These are phyloP conservation scores for Rhopalosiphum nymphaeae DNA, from an alignment of 2,888 invertebrate genomes.

Conservation along the genomic window DNA sequence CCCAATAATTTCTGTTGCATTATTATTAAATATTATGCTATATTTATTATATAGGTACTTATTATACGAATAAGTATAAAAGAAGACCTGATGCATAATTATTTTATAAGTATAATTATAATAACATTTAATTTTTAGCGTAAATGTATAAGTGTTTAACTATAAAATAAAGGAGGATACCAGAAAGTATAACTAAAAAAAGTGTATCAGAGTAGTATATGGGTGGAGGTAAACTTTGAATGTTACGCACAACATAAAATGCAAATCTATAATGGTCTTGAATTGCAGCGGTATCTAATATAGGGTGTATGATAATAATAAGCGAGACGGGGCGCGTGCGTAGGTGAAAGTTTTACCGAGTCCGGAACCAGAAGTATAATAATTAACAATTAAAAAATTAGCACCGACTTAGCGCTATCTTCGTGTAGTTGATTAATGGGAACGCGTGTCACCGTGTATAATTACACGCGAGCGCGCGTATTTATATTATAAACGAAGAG, in stretches of 20 bases:
- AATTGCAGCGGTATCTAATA: not conserved
- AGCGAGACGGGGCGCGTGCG: too few relatives aligned
- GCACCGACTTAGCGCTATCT: not conserved
- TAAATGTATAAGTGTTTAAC: not conserved
- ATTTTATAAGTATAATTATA: too few relatives aligned
- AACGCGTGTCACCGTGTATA: constrained; percentile 31
- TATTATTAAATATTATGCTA: too few relatives aligned
- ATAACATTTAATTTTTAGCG: not conserved
- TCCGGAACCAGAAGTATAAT: not conserved
- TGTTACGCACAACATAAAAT: not conserved
- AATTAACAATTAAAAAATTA: constrained; percentile 52
- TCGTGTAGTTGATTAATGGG: constrained; percentile 47
- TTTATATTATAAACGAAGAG: not conserved
- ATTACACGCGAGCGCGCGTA: not conserved
- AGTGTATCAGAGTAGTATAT: not conserved
- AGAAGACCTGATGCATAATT: not conserved
- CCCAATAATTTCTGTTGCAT: too few relatives aligned
- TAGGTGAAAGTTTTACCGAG: not conserved
- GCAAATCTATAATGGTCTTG: not conserved
- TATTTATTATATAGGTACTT: not conserved
- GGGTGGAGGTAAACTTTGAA: not conserved
- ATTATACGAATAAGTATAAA: not conserved
- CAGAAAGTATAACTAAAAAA: not conserved
- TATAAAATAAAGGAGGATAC: not conserved
- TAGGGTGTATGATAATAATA: not conserved